Evolutionary conservation across 2,888 invertebrate genomes (phyloP).

Genomic region (Eucriotettix oculatus): DNA sequence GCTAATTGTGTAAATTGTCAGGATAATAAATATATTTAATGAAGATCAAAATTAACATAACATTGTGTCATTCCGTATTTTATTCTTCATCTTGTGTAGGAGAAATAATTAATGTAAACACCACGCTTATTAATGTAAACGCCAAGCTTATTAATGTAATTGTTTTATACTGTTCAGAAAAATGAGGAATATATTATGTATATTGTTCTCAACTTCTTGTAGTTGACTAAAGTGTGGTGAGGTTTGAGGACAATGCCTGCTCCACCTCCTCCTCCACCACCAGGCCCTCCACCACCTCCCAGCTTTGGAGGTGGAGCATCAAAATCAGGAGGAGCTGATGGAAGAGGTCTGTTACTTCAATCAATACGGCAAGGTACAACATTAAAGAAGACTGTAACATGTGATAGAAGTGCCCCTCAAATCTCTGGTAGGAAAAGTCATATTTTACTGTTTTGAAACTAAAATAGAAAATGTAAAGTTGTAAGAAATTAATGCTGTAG

Average conservation of each 20-base stretch:
- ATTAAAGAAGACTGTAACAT: conserved; percentile 73
- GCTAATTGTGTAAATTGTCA: too few relatives aligned
- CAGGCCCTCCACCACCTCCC: conserved; percentile 39
- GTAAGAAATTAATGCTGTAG: not conserved
- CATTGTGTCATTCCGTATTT: too few relatives aligned
- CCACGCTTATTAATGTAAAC: too few relatives aligned
- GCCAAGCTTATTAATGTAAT: too few relatives aligned
- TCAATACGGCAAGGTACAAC: conserved; percentile 69
- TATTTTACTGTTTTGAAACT: not conserved
- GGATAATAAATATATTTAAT: too few relatives aligned
- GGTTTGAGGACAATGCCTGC: conserved; percentile 26
- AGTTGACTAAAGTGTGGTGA: too few relatives aligned
- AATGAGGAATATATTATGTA: too few relatives aligned
- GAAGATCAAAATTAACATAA: too few relatives aligned
- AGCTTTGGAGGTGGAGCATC: conserved; percentile 28
- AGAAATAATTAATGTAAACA: too few relatives aligned
- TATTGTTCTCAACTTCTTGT: too few relatives aligned
- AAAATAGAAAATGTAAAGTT: not conserved
- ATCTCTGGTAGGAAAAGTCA: conserved; percentile 37
- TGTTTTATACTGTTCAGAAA: too few relatives aligned
- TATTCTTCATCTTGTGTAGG: too few relatives aligned
- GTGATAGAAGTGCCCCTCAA: conserved; percentile 74
- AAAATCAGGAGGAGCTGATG: conserved; percentile 33
- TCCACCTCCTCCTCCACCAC: conserved; percentile 45
- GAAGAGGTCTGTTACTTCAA: conserved; percentile 53